Base-by-base conservation (phyloP, 2,797 vertebrate species). In the Pseudochirops cupreus region DNA sequence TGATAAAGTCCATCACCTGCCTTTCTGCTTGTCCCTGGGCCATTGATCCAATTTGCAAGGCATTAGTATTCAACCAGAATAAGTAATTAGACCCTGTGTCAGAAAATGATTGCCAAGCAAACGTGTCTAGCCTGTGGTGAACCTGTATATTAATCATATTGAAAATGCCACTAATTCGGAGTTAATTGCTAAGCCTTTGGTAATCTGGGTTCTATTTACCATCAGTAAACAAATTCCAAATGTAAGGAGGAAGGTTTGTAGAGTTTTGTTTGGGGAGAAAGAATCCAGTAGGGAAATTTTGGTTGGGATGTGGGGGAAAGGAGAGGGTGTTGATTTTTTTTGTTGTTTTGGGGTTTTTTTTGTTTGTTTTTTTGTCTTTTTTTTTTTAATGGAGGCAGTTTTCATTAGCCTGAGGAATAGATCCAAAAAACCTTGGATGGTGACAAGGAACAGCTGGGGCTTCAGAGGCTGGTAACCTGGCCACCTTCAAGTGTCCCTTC, bases 21-120 rank as follows among this genome's bases (percentile, higher is more conserved):
- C 94, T 97, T 93, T 94, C 95, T 87, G 96, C 93, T 39, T 89
- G 94, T 96, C 98, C 94, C 97, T 94, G 95, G 95, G 97, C 97
- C 96, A 95, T 92, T 58, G 96, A 97, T 97, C 96, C 97, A 97
- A 98, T 98, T 98, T 98, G 96, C 97, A 96, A 96, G 74, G 94
- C 93, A 97, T 98, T 98, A 98, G 94, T 97, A 97, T 97, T 98
- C 98, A 96, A 97, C 97, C 94, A 21, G 94, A 97, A 97, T 98
- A 98, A 91, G 94, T 96, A 94, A 98, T 97, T 97, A 98, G 95
- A 87, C 0, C 0, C 93, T 57, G 56, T 94, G 92, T 97, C 95
- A 94, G 94, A 93, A 67, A 91, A 93, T 3, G 56, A 97, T 95
- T 95, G 95, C 97, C 95, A 93, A 96, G 95, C 95, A 96, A 94